phyloP scores from a whole-genome alignment of 2,888 invertebrate genomes.

The Germaria angustata region DNA sequence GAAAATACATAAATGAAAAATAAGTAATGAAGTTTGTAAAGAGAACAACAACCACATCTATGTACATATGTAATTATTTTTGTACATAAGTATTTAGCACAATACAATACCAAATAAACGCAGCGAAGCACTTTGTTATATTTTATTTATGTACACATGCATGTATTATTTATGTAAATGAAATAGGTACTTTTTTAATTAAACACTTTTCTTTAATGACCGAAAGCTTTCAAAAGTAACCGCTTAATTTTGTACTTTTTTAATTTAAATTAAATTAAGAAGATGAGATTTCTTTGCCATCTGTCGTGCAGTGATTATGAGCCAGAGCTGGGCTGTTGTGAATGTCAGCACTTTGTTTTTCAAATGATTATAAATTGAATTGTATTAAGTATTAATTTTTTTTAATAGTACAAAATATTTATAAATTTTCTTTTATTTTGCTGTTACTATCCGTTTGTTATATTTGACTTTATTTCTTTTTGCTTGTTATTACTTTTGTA shows the following conservation, averaged over 20 bases:
- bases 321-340: slow-evolving; percentile 33
- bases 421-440: background rate
- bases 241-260: slow-evolving; percentile 23
- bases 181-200: background rate
- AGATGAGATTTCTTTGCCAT: slow-evolving; percentile 42
- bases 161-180: background rate
- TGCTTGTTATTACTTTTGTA: slow-evolving; percentile 36
- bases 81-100: slow-evolving; percentile 31
- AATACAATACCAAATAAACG: slow-evolving; percentile 40
- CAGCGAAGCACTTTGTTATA: slow-evolving; percentile 11
- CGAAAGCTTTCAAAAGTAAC: slow-evolving; percentile 31
- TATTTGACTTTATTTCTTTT: slow-evolving; percentile 24
- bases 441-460: slow-evolving; percentile 2
- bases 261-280: slow-evolving; percentile 15
- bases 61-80: no score
- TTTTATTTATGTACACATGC: no score
- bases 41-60: background rate
- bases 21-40: background rate
- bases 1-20: background rate
- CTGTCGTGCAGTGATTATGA: slow-evolving; percentile 19
- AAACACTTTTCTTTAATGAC: background rate
- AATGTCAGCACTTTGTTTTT: slow-evolving; percentile 23
- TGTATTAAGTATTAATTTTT: background rate
- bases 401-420: slow-evolving; percentile 11
- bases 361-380: background rate